A percentile compares a stretch with the other conserved stretches of the same genome.
phyloP scores from a whole-genome alignment of 1,140 invertebrate species.

The Thaumetopoea pityocampa region DNA sequence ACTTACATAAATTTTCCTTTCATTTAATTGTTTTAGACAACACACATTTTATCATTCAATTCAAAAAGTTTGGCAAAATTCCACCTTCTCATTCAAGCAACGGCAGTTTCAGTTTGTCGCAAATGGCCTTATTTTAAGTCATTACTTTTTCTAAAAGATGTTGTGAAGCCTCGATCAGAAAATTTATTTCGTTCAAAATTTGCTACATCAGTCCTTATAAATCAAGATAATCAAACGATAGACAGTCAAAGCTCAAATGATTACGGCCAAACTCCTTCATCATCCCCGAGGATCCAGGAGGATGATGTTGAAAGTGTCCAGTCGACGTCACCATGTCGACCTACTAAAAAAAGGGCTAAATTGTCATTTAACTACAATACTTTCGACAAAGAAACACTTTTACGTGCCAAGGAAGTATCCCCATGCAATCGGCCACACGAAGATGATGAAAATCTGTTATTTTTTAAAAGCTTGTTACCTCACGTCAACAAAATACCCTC shows the following conservation, averaged over 20 bases:
- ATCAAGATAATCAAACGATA: background rate
- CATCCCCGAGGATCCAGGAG: too few species aligned
- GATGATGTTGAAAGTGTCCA: too few species aligned
- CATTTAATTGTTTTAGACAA: too few species aligned
- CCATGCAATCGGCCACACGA: background rate
- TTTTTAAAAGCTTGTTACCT: conserved; percentile 21
- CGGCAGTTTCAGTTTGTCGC: background rate
- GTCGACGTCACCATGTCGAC: background rate
- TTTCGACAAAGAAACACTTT: conserved; percentile 6
- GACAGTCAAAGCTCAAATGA: too few species aligned
- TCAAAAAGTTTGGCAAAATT: conserved; percentile 17
- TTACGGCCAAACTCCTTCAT: too few species aligned
- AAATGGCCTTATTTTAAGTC: conserved; percentile 16
- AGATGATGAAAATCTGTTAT: conserved; percentile 13
- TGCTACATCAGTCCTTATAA: background rate
- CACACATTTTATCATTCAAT: too few species aligned
- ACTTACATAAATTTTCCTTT: too few species aligned
- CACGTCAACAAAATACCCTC: conserved; percentile 15
- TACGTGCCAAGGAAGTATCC: background rate
- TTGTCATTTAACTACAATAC: conserved; percentile 3
- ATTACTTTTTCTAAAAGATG: conserved; percentile 13
- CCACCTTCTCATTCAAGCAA: conserved; percentile 5
- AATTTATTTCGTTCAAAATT: conserved; percentile 2
- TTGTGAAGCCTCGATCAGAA: conserved; percentile 11
- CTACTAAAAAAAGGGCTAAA: background rate